Conservation (phyloP, 2,888 invertebrate species). For the Psylliodes chrysocephalus region DNA sequence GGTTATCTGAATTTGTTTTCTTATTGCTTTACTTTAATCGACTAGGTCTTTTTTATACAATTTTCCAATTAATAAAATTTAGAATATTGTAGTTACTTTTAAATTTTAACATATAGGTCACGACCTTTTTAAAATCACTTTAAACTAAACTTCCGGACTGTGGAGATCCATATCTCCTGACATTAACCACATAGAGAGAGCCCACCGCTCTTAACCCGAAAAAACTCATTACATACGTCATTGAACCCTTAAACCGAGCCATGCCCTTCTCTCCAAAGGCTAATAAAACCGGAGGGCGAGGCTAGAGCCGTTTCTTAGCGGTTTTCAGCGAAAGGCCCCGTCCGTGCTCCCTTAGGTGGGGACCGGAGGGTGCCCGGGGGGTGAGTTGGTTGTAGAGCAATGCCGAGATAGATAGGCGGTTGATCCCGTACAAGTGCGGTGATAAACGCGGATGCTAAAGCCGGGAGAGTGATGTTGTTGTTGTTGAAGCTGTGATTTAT, state of each 20-base stretch:
- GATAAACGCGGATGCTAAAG: conserved; percentile 62
- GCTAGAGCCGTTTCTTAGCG: conserved; percentile 39
- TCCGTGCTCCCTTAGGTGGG: conserved; percentile 6
- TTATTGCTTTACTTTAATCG: no score
- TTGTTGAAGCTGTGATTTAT: conserved; percentile 63
- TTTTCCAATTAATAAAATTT: no score
- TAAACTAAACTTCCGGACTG: no score
- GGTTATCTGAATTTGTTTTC: no score
- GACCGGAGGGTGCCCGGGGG: conserved; percentile 7
- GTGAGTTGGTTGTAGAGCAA: conserved; percentile 33
- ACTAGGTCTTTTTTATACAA: no score
- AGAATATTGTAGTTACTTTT: no score
- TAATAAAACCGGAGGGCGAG: conserved; percentile 42
- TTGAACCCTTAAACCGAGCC: conserved; percentile 26
- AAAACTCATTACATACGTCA: conserved; percentile 34
- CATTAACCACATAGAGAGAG: neutral
- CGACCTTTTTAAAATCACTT: no score
- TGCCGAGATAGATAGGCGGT: conserved; percentile 61
- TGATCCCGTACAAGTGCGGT: conserved; percentile 63
- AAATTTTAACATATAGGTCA: no score
- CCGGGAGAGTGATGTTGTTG: conserved; percentile 62
- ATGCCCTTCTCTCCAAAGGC: conserved; percentile 23
- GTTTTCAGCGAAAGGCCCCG: conserved; percentile 37
- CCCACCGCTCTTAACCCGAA: conserved; percentile 1
- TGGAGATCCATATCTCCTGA: neutral